Conservation (phyloP, 2,888 invertebrate genomes). For the Spisula solida region DNA sequence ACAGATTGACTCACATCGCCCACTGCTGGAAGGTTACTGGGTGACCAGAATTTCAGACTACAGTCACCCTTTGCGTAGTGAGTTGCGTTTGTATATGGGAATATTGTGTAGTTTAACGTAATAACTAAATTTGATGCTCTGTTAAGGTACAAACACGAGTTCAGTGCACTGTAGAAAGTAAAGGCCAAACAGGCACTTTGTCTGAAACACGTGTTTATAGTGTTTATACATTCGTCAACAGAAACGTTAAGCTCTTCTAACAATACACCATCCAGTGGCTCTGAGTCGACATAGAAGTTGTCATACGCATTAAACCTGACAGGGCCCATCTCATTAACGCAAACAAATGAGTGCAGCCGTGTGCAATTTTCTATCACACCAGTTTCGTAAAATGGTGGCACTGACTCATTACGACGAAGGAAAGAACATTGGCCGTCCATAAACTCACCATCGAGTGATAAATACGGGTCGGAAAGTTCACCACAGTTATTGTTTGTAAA, state of each 20-base stretch:
- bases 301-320: neutral
- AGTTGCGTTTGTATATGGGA: neutral
- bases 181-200: neutral
- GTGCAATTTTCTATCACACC: neutral
- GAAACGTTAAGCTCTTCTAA: neutral
- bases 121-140: neutral
- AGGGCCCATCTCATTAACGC: neutral
- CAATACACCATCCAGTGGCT: neutral
- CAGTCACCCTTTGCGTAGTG: conserved; percentile 22
- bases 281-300: neutral
- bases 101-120: neutral
- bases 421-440: neutral
- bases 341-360: neutral
- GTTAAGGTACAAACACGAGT: neutral
- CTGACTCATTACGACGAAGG: conserved; percentile 3
- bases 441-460: neutral
- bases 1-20: neutral
- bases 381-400: neutral
- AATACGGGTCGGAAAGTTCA: neutral
- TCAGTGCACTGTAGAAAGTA: neutral
- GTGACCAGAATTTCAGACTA: neutral
- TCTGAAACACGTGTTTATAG: neutral
- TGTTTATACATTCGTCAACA: neutral
- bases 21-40: neutral
- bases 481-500: neutral